Base-by-base conservation (phyloP, 2,888 invertebrate genomes). In the Ichneumoninae sp. region DNA sequence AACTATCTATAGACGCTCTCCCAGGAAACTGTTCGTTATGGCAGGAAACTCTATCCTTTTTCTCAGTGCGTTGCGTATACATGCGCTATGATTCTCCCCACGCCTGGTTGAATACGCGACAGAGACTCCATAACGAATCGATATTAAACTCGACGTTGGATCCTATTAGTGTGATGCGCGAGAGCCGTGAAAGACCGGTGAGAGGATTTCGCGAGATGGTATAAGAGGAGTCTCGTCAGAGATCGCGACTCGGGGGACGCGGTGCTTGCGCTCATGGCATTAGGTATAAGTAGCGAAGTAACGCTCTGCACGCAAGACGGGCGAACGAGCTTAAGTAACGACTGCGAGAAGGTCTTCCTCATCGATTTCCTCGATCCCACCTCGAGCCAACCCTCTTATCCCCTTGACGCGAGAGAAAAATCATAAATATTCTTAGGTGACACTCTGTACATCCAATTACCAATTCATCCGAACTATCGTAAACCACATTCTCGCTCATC, bases 131-230 rank as follows among this genome's bases (percentile, higher is more conserved):
- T 50, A 50, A 50, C 70, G 70, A 70, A 63, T 78, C 70, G 78
- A 78, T 63, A 63, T 60, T 33, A 60, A 69, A 63, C 65, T 50
- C 65, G 33, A 33, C 54, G 63, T 79, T 65, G 52, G 52, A 71
- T 79, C 71, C 71, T 52, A 79, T 79, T 71, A 71, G 71, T 57
- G 65, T 66, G 79, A 79, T 65, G 78, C 63, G 33, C 30, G 36
- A n/a, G 16, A 60, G 63, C 60, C 30, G 60, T 47, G 70, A 71
- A 44, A 79, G 71, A 75, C 40, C 30, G 47, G 16, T 36, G 52
- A 44, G 60, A 33, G 54, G 73, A 81, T 44, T 68, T 65, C 65
- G 50, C 30, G 40, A 52, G 65, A 71, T 47, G 44, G 71, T 71
- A 54, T 36, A 54, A 47, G 54, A 26, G 68, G 33, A 65, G 40